Evolutionary conservation across 2,113 vertebrate species (phyloP).

Genomic region (Himantopus leucocephalus): DNA sequence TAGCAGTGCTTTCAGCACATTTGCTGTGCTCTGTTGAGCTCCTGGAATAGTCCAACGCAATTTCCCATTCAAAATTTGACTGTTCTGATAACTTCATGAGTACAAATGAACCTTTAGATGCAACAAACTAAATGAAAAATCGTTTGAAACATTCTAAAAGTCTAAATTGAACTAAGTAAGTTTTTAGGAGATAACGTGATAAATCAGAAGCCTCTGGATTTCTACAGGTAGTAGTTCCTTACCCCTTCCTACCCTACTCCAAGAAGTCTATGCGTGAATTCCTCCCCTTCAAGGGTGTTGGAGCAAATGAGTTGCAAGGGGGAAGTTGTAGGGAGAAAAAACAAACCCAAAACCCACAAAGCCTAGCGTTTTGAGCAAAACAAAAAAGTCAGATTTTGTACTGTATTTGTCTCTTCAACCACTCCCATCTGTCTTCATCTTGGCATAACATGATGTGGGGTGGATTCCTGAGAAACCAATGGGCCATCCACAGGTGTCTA

Average conservation of each 20-base stretch:
- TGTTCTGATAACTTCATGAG: neutral
- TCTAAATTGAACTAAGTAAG: neutral
- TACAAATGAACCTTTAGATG: neutral
- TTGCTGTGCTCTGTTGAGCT: neutral
- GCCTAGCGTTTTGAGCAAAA: neutral
- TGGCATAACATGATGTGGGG: neutral
- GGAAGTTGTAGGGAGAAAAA: neutral
- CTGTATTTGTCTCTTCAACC: neutral
- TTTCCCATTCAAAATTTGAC: neutral
- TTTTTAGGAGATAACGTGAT: neutral
- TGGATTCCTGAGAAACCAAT: slow-evolving; percentile 3
- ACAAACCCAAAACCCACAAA: neutral
- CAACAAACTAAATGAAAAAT: neutral
- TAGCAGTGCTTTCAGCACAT: neutral
- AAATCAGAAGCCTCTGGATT: neutral
- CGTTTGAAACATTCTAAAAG: neutral
- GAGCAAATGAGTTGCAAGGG: neutral
- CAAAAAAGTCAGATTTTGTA: neutral
- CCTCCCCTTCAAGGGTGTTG: neutral
- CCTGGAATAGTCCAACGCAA: neutral
- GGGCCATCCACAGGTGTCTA: slow-evolving; percentile 7
- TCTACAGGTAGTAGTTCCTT: neutral
- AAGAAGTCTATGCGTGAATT: neutral
- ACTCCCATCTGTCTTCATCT: neutral
- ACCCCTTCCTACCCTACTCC: neutral